Evolutionary conservation across 1,140 invertebrate genomes (phyloP).

Genomic region (Lepidurus packardi): DNA sequence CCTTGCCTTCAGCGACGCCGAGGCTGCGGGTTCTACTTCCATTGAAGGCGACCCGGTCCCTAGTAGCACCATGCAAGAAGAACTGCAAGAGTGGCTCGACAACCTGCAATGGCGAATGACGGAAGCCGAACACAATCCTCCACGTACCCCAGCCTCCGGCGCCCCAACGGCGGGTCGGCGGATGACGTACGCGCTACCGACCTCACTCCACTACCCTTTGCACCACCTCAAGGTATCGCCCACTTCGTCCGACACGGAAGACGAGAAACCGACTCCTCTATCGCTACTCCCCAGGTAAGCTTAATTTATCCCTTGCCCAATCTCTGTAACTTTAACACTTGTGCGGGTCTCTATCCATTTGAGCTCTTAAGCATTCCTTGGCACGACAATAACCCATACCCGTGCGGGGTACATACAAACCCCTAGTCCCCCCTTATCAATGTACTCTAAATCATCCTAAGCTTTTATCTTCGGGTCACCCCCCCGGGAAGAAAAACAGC

Average conservation of each 20-base stretch:
- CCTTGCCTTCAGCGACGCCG: neutral
- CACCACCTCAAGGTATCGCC: neutral
- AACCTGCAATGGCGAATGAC: slow-evolving; percentile 30
- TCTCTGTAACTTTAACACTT: neutral
- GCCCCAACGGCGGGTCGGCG: neutral
- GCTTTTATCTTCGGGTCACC: neutral
- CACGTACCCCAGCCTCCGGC: neutral
- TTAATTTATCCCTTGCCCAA: slow-evolving; percentile 1
- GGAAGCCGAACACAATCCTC: slow-evolving; percentile 27
- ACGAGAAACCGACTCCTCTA: neutral
- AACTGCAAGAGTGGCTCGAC: slow-evolving; percentile 32
- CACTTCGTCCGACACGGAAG: slow-evolving; percentile 7
- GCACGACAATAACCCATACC: neutral
- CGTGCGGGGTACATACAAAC: neutral
- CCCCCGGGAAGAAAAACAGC: neutral
- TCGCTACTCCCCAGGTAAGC: neutral
- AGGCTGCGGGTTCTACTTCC: neutral
- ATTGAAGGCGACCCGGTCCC: neutral
- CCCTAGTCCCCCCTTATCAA: neutral
- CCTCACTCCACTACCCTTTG: neutral
- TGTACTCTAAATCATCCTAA: neutral
- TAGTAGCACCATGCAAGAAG: slow-evolving; percentile 1
- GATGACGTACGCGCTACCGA: neutral
- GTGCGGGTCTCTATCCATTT: neutral
- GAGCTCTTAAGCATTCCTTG: neutral